A percentile compares a stretch with the other conserved stretches of the same genome.
Conservation (phyloP, 2,113 vertebrate genomes). For the Puma concolor region DNA sequence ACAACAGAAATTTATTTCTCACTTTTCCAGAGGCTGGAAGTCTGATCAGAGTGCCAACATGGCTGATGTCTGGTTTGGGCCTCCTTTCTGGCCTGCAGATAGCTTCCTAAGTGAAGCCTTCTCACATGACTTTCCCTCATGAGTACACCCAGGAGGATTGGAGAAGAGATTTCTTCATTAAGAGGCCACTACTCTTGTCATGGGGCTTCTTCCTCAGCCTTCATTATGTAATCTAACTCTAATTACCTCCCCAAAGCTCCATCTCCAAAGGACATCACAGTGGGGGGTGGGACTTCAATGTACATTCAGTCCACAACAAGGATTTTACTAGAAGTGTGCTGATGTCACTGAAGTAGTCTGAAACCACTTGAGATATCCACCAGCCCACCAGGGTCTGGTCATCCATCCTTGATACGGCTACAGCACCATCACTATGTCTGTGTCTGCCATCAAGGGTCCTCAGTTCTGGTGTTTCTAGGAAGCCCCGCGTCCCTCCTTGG, state of each 20-base stretch:
- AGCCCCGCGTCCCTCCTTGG: not conserved
- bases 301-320: not conserved
- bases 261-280: not conserved
- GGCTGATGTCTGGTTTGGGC: not conserved
- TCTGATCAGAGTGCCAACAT: not conserved
- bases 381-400: not conserved
- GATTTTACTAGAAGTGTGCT: not conserved
- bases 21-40: too few species aligned
- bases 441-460: fast-evolving
- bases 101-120: not conserved
- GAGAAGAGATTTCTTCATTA: too few species aligned
- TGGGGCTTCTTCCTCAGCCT: too few species aligned
- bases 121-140: not conserved
- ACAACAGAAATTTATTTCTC: not conserved
- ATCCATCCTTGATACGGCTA: not conserved
- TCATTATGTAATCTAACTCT: not conserved
- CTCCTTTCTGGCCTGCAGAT: not conserved
- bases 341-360: not conserved
- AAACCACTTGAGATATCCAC: not conserved
- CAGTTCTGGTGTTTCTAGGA: not conserved
- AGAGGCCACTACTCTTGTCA: not conserved
- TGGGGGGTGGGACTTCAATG: not conserved
- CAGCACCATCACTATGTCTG: not conserved
- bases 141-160: not conserved
- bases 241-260: not conserved